These are phyloP conservation scores for Masticophis lateralis DNA, from an alignment of 2,797 vertebrate genomes.

Conservation along the genomic window DNA sequence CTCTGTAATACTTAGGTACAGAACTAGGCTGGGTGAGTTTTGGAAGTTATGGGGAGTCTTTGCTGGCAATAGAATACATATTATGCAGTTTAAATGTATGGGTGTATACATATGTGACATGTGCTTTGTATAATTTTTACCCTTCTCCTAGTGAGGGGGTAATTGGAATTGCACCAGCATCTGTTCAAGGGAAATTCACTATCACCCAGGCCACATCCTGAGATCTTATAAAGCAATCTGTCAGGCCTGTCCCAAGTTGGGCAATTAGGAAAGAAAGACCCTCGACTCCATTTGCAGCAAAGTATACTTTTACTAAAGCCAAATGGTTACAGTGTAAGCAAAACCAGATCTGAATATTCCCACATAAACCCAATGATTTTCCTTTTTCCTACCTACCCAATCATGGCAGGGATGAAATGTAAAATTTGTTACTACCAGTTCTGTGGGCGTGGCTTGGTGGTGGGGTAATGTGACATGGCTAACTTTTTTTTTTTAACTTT, in stretches of 20 bases:
- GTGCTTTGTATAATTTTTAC: not conserved
- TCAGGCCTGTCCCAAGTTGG: not conserved
- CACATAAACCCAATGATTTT: no score
- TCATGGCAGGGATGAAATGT: no score
- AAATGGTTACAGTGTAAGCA: not conserved
- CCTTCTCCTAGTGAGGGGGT: not conserved
- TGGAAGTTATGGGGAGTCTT: not conserved
- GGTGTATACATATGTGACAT: not conserved
- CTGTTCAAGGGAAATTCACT: not conserved
- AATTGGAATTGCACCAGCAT: not conserved
- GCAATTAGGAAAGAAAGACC: not conserved
- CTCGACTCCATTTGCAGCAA: not conserved
- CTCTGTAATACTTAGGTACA: not conserved
- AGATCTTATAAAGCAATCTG: not conserved
- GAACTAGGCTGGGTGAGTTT: not conserved
- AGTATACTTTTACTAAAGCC: not conserved
- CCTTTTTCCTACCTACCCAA: no score
- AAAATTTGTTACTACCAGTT: no score
- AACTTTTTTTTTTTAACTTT: no score
- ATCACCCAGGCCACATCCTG: not conserved
- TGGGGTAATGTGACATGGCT: no score
- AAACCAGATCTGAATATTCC: no score
- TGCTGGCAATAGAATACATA: not conserved
- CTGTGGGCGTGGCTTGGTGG: no score
- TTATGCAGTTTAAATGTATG: not conserved